Evolutionary conservation across 1,140 invertebrate genomes (phyloP).

Genomic region (Sycophaga agraensis): DNA sequence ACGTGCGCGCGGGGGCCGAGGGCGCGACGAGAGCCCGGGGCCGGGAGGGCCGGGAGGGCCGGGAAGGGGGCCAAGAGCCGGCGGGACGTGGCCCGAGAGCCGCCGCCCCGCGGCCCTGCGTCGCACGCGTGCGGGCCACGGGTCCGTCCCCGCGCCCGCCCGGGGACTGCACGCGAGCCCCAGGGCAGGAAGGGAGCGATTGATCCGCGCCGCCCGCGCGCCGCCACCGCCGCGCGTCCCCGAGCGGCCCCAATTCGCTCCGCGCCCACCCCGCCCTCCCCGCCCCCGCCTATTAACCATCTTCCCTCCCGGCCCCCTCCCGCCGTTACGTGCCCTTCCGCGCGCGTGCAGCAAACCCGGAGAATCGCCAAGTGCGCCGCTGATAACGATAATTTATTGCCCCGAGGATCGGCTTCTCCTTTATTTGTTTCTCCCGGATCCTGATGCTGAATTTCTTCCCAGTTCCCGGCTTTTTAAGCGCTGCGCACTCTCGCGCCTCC

Average conservation of each 20-base stretch:
- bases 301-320: neutral
- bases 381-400: slow-evolving; percentile 30
- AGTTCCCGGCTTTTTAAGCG: neutral
- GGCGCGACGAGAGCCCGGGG: neutral
- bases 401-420: neutral
- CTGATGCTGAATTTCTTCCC: neutral
- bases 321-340: neutral
- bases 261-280: slow-evolving; percentile 34
- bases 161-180: slow-evolving; percentile 37
- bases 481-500: neutral
- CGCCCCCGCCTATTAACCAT: slow-evolving; percentile 4
- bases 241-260: slow-evolving; percentile 42
- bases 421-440: neutral
- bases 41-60: neutral
- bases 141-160: too few relatives aligned
- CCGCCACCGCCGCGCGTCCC: slow-evolving; percentile 17
- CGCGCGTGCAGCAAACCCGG: neutral
- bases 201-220: slow-evolving; percentile 49
- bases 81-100: neutral
- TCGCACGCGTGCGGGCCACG: too few relatives aligned
- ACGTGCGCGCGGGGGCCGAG: too few relatives aligned
- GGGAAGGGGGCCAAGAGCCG: neutral
- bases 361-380: slow-evolving; percentile 14
- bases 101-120: too few relatives aligned
- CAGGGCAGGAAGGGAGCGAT: slow-evolving; percentile 39